phyloP scores from a whole-genome alignment of 2,113 vertebrate genomes.

The Struthidea cinerea region DNA sequence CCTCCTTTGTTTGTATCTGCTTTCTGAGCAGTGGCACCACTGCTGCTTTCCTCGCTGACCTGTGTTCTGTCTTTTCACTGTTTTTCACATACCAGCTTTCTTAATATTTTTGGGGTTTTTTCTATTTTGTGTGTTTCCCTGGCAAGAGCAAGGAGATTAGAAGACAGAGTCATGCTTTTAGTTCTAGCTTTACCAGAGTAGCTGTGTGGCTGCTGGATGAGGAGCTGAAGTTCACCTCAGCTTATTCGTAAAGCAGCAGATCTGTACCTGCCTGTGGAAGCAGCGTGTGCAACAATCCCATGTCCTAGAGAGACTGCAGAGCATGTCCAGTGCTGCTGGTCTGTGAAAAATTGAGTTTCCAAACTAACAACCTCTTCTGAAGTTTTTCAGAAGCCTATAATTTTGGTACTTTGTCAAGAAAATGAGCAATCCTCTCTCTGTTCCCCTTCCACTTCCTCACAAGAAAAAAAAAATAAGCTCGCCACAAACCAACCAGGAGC shows the following conservation, averaged over 20 bases:
- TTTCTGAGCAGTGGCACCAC: background rate
- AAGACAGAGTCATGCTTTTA: background rate
- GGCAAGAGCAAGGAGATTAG: background rate
- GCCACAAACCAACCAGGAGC: background rate
- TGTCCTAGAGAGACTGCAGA: background rate
- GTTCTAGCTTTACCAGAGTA: background rate
- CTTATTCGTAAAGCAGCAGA: background rate
- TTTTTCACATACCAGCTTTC: background rate
- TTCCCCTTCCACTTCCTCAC: slow-evolving; percentile 21
- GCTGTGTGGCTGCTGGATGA: background rate
- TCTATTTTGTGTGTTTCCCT: background rate
- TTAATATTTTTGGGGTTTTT: background rate
- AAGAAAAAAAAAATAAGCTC: slow-evolving; percentile 11
- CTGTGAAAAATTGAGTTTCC: background rate
- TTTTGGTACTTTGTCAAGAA: slow-evolving; percentile 57
- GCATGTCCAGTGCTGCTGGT: background rate
- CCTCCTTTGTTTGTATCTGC: background rate
- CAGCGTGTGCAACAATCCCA: background rate
- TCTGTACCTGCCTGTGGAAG: background rate
- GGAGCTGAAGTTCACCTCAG: background rate
- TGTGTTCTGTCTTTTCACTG: background rate
- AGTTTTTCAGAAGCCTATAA: slow-evolving; percentile 34
- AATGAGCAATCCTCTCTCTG: slow-evolving; percentile 48
- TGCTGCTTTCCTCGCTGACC: background rate
- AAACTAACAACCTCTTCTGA: background rate